Percentiles rank a stretch among this genome's conserved stretches.
Evolutionary conservation across 2,113 vertebrate species (phyloP).

Genomic region (Otis tarda): DNA sequence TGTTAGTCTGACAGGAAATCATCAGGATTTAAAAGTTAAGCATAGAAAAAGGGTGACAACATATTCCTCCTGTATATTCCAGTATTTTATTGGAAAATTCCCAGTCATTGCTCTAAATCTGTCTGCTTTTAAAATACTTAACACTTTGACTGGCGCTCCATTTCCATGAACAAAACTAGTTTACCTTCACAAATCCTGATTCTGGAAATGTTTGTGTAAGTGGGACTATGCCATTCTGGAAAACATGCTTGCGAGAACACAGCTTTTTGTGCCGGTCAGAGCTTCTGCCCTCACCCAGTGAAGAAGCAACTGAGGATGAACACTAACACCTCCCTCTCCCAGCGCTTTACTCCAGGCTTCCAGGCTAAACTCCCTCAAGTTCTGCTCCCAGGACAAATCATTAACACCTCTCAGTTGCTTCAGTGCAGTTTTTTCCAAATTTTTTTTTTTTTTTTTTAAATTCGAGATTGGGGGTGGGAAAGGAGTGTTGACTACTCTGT

Average conservation of each 20-base stretch:
- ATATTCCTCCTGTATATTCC: background rate
- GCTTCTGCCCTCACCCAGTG: rapidly evolving
- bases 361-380: background rate
- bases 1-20: background rate
- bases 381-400: background rate
- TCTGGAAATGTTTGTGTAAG: background rate
- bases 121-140: background rate
- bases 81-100: background rate
- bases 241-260: background rate
- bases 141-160: background rate
- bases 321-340: no score
- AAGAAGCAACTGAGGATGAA: background rate
- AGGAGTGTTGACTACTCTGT: background rate
- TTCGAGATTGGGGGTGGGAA: no score
- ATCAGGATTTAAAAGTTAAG: background rate
- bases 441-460: no score
- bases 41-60: background rate
- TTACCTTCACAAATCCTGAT: background rate
- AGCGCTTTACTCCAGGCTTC: background rate
- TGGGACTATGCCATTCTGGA: background rate
- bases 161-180: background rate
- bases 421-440: no score
- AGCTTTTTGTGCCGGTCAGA: background rate
- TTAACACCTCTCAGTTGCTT: background rate
- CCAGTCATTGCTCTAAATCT: background rate